phyloP scores from a whole-genome alignment of 2,113 vertebrate species.

The Jaculus jaculus region DNA sequence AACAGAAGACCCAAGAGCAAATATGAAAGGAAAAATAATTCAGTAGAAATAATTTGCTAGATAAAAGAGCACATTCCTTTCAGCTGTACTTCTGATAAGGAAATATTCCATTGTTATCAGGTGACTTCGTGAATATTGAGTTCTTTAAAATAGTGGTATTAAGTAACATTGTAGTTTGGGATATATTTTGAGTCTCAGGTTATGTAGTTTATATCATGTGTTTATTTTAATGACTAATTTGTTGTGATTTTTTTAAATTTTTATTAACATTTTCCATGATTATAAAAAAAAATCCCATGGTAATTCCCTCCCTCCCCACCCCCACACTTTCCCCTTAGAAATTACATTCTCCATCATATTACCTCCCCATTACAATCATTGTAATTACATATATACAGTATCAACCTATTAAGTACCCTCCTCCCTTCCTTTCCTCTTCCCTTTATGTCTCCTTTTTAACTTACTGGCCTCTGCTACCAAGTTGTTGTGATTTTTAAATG shows the following conservation, averaged over 20 bases:
- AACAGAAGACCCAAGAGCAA: conserved; percentile 64
- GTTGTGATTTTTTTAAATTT: conserved; percentile 3
- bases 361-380: too few relatives aligned
- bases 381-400: too few relatives aligned
- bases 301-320: too few relatives aligned
- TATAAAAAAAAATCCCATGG: too few relatives aligned
- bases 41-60: conserved; percentile 53
- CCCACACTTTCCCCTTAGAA: too few relatives aligned
- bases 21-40: conserved; percentile 60
- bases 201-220: neutral
- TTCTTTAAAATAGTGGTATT: conserved; percentile 27
- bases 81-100: conserved; percentile 39
- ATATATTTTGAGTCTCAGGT: neutral
- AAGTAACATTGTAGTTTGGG: neutral
- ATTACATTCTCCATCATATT: too few relatives aligned
- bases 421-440: too few relatives aligned
- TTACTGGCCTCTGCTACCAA: too few relatives aligned
- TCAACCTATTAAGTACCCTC: too few relatives aligned
- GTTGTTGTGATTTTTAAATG: conserved; percentile 5
- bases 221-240: conserved; percentile 42
- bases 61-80: conserved; percentile 27
- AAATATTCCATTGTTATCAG: neutral
- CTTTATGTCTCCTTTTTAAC: too few relatives aligned
- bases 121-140: conserved; percentile 61
- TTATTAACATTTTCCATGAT: too few relatives aligned